Percentiles rank a stretch among this genome's conserved stretches.
Conservation (phyloP, 2,113 vertebrate species). For the Oenanthe oenanthe region DNA sequence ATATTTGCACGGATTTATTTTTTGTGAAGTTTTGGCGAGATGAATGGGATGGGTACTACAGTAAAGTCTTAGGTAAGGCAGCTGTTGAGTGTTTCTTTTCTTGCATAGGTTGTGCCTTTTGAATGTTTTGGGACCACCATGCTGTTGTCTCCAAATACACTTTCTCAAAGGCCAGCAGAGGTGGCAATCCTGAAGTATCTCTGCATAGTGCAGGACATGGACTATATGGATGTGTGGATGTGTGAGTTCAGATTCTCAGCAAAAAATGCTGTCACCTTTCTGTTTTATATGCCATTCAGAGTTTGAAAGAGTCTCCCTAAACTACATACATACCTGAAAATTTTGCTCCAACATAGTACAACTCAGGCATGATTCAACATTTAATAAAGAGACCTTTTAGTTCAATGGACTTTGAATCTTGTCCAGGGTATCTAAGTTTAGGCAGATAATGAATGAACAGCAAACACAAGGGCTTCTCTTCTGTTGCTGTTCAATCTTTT, state of each 20-base stretch:
- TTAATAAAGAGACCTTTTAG: neutral
- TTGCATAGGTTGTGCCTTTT: neutral
- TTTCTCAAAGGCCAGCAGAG: neutral
- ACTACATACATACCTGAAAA: neutral
- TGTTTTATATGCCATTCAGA: neutral
- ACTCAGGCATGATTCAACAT: neutral
- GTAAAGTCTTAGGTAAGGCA: conserved; percentile 54
- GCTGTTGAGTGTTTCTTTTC: neutral
- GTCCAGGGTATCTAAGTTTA: neutral
- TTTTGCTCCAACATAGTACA: neutral
- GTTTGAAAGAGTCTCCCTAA: neutral
- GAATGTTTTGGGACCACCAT: neutral
- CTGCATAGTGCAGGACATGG: neutral
- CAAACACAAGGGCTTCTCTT: neutral
- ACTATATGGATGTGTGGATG: neutral
- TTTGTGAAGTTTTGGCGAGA: neutral
- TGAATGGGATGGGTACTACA: conserved; percentile 63
- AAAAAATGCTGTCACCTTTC: neutral
- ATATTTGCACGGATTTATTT: conserved; percentile 24
- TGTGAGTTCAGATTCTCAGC: neutral
- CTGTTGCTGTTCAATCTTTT: neutral
- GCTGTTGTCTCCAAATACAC: neutral
- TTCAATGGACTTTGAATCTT: conserved; percentile 16
- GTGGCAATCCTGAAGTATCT: neutral
- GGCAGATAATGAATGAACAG: neutral